Evolutionary conservation across 2,113 vertebrate genomes (phyloP), one percentile per base, ranked within the genome.

Genomic region (Tursiops truncatus): DNA sequence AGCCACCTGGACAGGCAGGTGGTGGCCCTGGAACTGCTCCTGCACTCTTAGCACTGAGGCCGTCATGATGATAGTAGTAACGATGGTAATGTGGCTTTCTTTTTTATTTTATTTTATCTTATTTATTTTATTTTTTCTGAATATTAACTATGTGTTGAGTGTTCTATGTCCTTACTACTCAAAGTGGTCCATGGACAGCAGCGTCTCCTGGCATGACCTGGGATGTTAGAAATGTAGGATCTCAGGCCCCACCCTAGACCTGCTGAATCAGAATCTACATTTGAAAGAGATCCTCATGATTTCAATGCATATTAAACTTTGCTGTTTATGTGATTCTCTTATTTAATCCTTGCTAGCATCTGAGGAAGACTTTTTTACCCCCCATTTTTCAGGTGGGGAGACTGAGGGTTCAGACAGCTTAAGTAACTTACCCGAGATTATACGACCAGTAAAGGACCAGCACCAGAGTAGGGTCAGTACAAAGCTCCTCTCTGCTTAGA

Each of bases 1-100:
- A 62, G 79, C 90, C 95, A 86, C 38, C 85, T 73, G 88, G 73
- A 65, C 68, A 83, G 84, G 73, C 84, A 89, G 67, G 53, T 60
- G 89, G 79, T 60, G 68, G 91, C 71, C 67, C 60, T n/a, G 50
- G 36, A 82, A 33, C 28, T 11, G 70, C 50, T 21, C 62, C 33
- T 70, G n/a, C 28, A 1, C 6, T 2, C 44, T 60, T 36, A 38
- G 80, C 36, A 8, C 76, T 23, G 15, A 47, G 3, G 10, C 31
- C 21, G 11, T 23, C 58, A 17, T 10, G 8, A 6, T 58, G 33
- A 15, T 58, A 14, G 33, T 21, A 41, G 80, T 25, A 15, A 28
- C 1, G 0, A 4, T 13, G 73, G 77, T 20, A 10, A 50, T 2
- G 18, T 20, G 65, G 50, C 47, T 71, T n/a, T 25, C 38, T 77